Evolutionary conservation across 1,140 invertebrate genomes (phyloP).

Genomic region (Caenorhabditis inopinata): DNA sequence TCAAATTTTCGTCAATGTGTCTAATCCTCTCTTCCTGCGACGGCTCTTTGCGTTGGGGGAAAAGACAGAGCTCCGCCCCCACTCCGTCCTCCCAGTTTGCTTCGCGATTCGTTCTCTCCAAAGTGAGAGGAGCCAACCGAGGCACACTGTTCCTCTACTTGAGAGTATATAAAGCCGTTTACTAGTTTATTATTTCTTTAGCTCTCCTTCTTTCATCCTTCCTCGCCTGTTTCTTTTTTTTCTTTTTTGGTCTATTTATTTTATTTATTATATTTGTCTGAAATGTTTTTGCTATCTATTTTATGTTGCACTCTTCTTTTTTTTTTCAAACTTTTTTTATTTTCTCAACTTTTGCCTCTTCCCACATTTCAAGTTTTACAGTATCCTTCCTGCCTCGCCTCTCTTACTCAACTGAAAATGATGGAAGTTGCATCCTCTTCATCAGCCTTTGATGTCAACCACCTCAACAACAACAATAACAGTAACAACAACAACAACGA

Average conservation of each 20-base stretch:
- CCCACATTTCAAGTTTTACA: not conserved
- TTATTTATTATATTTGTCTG: not conserved
- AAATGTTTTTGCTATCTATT: not conserved
- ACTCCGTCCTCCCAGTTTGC: not conserved
- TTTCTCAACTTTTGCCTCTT: not conserved
- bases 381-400: not conserved
- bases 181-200: not conserved
- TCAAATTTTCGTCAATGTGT: not conserved
- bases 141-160: not conserved
- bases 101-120: not conserved
- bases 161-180: conserved; percentile 18
- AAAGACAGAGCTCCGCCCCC: too few species aligned
- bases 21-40: not conserved
- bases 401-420: not conserved
- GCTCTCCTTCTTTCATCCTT: too few species aligned
- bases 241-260: too few species aligned
- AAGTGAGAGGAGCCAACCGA: not conserved
- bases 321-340: not conserved
- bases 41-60: too few species aligned
- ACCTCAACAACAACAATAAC: not conserved
- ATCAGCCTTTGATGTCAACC: not conserved
- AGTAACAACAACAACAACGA: conserved; percentile 5
- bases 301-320: not conserved
- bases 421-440: conserved; percentile 37
- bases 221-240: too few species aligned